Evolutionary conservation across 2,113 vertebrate species (phyloP).

Genomic region (Panthera tigris): DNA sequence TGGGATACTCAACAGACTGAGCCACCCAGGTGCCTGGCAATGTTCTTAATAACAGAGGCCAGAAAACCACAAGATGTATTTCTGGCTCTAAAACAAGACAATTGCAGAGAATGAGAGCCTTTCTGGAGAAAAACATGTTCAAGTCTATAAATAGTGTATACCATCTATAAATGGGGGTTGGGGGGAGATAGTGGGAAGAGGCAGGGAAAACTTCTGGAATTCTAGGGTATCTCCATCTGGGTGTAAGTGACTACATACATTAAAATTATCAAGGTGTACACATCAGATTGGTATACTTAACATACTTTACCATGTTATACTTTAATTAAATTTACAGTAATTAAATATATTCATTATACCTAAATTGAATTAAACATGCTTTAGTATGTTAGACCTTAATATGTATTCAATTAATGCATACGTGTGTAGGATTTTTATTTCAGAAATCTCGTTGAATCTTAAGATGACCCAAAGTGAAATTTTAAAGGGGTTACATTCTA

Average conservation of each 20-base stretch:
- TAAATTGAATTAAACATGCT: not conserved
- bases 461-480: not conserved
- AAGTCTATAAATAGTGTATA: not conserved
- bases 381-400: not conserved
- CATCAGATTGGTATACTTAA: not conserved
- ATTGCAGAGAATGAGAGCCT: not conserved
- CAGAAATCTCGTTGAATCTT: not conserved
- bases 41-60: not conserved
- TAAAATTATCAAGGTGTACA: not conserved
- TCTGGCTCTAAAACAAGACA: not conserved
- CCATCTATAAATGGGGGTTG: not conserved
- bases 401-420: not conserved
- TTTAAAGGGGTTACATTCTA: not conserved
- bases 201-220: not conserved
- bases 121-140: not conserved
- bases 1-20: too few relatives aligned
- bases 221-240: not conserved
- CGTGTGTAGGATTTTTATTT: not conserved
- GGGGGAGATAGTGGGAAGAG: not conserved
- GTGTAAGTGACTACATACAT: not conserved
- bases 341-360: not conserved
- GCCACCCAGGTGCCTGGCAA: not conserved
- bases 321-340: not conserved
- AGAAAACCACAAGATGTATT: not conserved
- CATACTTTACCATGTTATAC: not conserved